Conservation (phyloP, 2,888 invertebrate genomes). For the Herminia tarsipennalis region DNA sequence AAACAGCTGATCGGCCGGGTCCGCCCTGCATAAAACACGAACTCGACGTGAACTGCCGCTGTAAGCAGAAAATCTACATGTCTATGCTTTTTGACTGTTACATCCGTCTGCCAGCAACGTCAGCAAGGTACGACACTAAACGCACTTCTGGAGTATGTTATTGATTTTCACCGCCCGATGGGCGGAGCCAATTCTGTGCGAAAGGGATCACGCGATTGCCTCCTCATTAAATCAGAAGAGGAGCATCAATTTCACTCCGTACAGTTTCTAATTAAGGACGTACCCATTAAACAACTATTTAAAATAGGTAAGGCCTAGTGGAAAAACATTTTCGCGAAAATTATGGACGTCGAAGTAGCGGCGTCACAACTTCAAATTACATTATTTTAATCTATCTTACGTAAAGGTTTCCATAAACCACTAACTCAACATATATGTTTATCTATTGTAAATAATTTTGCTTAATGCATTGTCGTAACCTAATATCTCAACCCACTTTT, state of each 20-base stretch:
- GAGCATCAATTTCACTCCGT: slow-evolving; percentile 75
- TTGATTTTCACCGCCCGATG: slow-evolving; percentile 84
- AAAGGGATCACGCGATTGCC: slow-evolving; percentile 82
- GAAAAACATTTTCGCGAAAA: slow-evolving; percentile 76
- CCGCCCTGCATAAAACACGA: slow-evolving; percentile 20
- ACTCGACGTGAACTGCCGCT: slow-evolving; percentile 18
- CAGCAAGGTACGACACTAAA: slow-evolving; percentile 78
- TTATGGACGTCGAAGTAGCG: slow-evolving; percentile 65
- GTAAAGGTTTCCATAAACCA: slow-evolving; percentile 31
- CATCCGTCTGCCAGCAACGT: slow-evolving; percentile 64
- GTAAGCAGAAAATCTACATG: slow-evolving; percentile 35
- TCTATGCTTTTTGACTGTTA: slow-evolving; percentile 46
- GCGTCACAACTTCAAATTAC: slow-evolving; percentile 53
- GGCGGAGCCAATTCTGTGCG: slow-evolving; percentile 82
- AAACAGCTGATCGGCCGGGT: slow-evolving; percentile 36
- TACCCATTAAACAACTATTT: slow-evolving; percentile 84
- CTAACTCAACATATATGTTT: no score
- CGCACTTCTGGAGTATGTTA: slow-evolving; percentile 83
- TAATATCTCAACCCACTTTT: no score
- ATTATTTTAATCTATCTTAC: slow-evolving; percentile 43
- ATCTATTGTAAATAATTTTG: not conserved
- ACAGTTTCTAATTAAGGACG: slow-evolving; percentile 83
- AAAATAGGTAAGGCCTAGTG: slow-evolving; percentile 77
- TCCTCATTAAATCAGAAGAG: slow-evolving; percentile 82
- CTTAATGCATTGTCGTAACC: no score